These are phyloP conservation scores for Pipistrellus nathusii DNA, from an alignment of 2,797 vertebrate genomes.

Conservation along the genomic window DNA sequence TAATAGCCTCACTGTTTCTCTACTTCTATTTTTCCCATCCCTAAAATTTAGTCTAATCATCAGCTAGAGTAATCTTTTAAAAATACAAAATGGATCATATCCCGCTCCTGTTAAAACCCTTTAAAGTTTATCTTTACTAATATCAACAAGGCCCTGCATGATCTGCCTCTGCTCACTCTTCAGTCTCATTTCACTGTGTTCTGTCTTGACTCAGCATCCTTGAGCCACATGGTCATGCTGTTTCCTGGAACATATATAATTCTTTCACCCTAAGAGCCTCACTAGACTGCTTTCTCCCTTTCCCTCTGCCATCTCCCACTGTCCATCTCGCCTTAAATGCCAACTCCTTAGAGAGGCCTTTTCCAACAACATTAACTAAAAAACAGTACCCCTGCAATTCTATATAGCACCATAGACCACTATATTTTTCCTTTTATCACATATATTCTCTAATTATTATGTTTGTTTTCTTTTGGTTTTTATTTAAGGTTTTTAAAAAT, in stretches of 20 bases:
- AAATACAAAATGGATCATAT: background rate
- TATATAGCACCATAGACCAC: background rate
- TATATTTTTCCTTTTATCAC: background rate
- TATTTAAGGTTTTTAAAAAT: background rate
- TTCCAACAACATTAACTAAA: background rate
- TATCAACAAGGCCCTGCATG: background rate
- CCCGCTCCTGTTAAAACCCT: background rate
- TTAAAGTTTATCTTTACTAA: background rate
- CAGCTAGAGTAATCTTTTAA: background rate
- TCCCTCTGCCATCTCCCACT: background rate
- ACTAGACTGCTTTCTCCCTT: background rate
- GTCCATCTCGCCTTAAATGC: background rate
- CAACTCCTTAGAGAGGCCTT: background rate
- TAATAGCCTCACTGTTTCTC: background rate
- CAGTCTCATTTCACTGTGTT: background rate
- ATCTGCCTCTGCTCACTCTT: background rate
- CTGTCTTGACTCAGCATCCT: background rate
- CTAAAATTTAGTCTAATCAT: background rate
- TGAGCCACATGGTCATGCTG: background rate
- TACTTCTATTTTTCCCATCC: constrained; percentile 5
- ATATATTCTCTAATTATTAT: background rate
- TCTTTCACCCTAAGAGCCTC: background rate
- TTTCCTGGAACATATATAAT: background rate
- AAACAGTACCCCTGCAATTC: background rate
- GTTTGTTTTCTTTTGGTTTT: background rate